Percentiles rank a stretch among this genome's conserved stretches.
Conservation (phyloP, 2,797 vertebrate genomes). For the Bovichtus diacanthus region DNA sequence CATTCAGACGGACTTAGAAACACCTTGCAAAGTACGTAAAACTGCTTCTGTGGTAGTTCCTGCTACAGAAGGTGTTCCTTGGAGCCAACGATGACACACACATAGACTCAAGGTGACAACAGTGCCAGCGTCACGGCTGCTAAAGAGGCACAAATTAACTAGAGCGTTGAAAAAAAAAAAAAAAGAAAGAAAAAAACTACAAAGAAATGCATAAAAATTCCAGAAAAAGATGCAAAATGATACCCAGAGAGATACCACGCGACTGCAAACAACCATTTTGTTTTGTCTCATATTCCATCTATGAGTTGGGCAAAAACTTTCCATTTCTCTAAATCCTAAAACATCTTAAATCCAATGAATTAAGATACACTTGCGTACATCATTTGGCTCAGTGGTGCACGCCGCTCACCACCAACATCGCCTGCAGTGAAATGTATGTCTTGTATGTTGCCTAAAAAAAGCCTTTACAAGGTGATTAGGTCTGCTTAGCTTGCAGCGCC, state of each 20-base stretch:
- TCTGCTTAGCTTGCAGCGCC: conserved; percentile 56
- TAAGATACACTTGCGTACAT: conserved; percentile 26
- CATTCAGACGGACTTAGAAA: too few relatives aligned
- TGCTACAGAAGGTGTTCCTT: too few relatives aligned
- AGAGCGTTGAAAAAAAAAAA: background rate
- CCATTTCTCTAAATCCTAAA: background rate
- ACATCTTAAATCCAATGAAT: conserved; percentile 1
- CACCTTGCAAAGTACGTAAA: too few relatives aligned
- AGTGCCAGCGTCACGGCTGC: too few relatives aligned
- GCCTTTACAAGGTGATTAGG: conserved; percentile 61
- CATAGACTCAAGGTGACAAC: too few relatives aligned
- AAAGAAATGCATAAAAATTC: background rate
- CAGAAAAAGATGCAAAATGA: background rate
- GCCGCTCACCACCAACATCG: conserved; percentile 25
- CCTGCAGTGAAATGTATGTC: conserved; percentile 18
- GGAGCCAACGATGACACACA: too few relatives aligned
- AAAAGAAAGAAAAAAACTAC: background rate
- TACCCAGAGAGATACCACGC: background rate
- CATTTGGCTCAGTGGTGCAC: conserved; percentile 23
- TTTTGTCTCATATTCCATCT: too few relatives aligned
- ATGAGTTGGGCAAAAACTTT: background rate
- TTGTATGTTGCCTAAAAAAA: conserved; percentile 26
- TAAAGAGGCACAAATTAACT: background rate
- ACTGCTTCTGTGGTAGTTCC: too few relatives aligned
- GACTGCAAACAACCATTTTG: background rate